Conservation (phyloP, 2,797 vertebrate genomes). For the Oreochromis grahami region DNA sequence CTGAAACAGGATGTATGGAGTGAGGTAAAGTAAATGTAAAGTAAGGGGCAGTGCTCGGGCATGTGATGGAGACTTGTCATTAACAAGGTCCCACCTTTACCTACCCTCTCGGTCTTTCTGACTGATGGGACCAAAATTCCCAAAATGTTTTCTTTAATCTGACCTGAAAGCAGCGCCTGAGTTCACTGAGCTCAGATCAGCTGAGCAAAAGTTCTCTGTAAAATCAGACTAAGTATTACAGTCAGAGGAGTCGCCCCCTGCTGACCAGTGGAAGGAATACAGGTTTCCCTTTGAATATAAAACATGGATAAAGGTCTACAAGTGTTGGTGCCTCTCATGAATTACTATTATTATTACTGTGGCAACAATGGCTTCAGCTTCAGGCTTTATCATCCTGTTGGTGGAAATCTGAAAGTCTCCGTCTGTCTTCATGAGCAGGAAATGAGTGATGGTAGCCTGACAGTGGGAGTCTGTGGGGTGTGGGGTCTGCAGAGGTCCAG, state of each 20-base stretch:
- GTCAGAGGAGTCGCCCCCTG: background rate
- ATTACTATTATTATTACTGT: background rate
- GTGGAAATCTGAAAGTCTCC: background rate
- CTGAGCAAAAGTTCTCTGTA: background rate
- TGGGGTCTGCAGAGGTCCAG: background rate
- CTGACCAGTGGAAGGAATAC: background rate
- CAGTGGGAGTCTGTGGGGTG: background rate
- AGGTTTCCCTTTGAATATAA: background rate
- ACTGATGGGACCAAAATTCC: background rate
- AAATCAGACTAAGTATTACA: background rate
- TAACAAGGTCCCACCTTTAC: background rate
- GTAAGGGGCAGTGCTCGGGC: background rate
- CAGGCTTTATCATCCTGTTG: background rate
- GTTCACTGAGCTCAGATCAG: background rate
- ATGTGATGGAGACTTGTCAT: background rate
- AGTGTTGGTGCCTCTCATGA: background rate
- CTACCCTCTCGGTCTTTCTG: background rate
- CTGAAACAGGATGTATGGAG: background rate
- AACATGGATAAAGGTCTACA: background rate
- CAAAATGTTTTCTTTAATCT: background rate
- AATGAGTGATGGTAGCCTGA: fast-evolving
- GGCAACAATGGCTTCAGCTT: background rate
- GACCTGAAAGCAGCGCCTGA: background rate
- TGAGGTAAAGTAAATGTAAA: background rate
- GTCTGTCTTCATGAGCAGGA: background rate